Base-by-base conservation (phyloP, 2,113 vertebrate genomes). In the Candoia aspera region DNA sequence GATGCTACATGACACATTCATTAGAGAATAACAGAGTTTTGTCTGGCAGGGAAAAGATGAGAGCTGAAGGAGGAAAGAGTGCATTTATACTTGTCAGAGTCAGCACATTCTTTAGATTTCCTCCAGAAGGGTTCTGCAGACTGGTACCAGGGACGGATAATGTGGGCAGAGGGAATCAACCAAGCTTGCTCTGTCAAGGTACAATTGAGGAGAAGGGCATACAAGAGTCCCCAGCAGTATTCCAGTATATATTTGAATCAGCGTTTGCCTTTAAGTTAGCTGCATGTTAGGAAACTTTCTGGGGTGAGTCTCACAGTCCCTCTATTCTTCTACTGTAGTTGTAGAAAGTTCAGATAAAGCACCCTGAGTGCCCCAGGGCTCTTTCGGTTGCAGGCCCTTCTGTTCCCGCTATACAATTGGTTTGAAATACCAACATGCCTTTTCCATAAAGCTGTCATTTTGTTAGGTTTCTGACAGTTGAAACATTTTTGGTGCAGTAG, bases 101-200 rank as follows among this genome's bases (percentile, higher is more conserved):
- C 91, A 92, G 79, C 91, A 92, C 87, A 92, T 92, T 92, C 91
- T 55, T 92, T 85, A 92, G 73, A 92, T 92, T 85, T 92, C 87
- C 79, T 92, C 87, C 73, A 92, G 58, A 85, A 92, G 42, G 33
- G 58, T 89, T 89, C 68, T 49, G 29, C 86, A 84, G 57, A 53
- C 57, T 62, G 42, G 91, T 92, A 89, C 87, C 87, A 92, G 91
- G 91, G 79, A 84, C 23, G 87, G 86, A 89, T 85, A 89, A 55
- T 37, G 46, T 88, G 53, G 55, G 55, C 55, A 83, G 86, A 68
- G 84, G 42, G n/a, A 91, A 87, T 6, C 33, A 64, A 59, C 59
- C 84, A n/a, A 68, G 49, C n/a, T 54, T 55, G 84, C 5, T 37
- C 8, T 55, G 21, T 57, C 29, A 21, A 53, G 57, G 57, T 49